Evolutionary conservation across 2,888 invertebrate species (phyloP).

Genomic region (Pardosa pseudoannulata): DNA sequence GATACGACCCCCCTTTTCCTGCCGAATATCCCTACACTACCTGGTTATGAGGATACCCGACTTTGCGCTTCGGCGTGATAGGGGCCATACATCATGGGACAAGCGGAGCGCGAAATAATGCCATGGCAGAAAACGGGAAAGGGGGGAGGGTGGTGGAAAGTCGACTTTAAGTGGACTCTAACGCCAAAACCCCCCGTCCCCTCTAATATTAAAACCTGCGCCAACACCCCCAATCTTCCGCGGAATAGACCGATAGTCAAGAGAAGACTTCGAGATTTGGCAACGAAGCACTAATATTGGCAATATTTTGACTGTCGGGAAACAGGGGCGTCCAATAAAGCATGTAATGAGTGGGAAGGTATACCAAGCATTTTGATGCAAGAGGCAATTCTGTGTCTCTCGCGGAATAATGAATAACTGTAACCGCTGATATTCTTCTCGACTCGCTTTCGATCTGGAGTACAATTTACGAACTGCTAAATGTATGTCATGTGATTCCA

Average conservation of each 20-base stretch:
- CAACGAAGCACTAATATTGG: background rate
- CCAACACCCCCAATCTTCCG: conserved; percentile 32
- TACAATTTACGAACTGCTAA: no score
- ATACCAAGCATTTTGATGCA: no score
- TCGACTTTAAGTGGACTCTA: conserved; percentile 65
- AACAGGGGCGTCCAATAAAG: no score
- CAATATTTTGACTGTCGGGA: background rate
- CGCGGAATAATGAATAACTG: no score
- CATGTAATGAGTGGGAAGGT: no score
- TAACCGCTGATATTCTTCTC: no score
- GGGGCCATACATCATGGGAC: conserved; percentile 32
- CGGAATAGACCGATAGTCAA: background rate
- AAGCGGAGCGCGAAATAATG: conserved; percentile 67
- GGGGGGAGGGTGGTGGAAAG: conserved; percentile 27
- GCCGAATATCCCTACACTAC: conserved; percentile 1
- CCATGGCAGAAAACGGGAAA: conserved; percentile 10
- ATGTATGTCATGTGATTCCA: no score
- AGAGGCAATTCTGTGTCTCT: no score
- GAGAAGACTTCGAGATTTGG: background rate
- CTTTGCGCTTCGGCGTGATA: conserved; percentile 54
- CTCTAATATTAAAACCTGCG: conserved; percentile 55
- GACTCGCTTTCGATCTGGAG: no score
- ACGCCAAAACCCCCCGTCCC: conserved; percentile 9
- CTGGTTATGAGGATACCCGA: conserved; percentile 13
- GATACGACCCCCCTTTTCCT: background rate